phyloP scores from a whole-genome alignment of 1,140 invertebrate genomes.

The Papilio aristodemus region DNA sequence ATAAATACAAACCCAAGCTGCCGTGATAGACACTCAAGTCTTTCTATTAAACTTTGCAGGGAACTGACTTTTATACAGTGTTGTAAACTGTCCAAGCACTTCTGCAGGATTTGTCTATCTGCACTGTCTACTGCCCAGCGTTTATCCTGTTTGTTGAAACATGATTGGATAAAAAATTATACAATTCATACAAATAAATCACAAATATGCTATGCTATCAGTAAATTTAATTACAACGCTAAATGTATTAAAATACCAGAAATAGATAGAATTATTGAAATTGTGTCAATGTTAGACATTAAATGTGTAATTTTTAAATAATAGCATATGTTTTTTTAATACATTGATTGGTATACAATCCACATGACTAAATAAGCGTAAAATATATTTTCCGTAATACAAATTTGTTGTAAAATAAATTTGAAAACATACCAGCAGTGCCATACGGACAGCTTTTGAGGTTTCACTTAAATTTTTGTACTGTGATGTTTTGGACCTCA shows the following conservation, averaged over 20 bases:
- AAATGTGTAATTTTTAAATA: neutral
- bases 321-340: neutral
- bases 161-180: neutral
- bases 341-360: neutral
- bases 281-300: no score
- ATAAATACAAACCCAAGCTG: slow-evolving; percentile 87
- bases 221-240: no score
- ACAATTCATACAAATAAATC: no score
- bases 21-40: slow-evolving; percentile 93
- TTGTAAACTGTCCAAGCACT: slow-evolving; percentile 94
- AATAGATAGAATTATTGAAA: no score
- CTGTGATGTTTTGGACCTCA: slow-evolving; percentile 89
- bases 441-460: slow-evolving; percentile 91
- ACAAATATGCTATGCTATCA: no score
- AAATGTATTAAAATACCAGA: no score
- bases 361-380: neutral
- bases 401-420: neutral
- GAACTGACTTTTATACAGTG: slow-evolving; percentile 96
- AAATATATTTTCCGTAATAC: neutral
- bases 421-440: slow-evolving; percentile 85
- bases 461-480: slow-evolving; percentile 91
- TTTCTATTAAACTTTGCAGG: slow-evolving; percentile 94
- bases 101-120: slow-evolving; percentile 92
- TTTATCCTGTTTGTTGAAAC: slow-evolving; percentile 84
- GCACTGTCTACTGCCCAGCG: slow-evolving; percentile 89